These are phyloP conservation scores for Pegoplata infirma DNA, from an alignment of 2,888 invertebrate genomes.

Conservation along the genomic window DNA sequence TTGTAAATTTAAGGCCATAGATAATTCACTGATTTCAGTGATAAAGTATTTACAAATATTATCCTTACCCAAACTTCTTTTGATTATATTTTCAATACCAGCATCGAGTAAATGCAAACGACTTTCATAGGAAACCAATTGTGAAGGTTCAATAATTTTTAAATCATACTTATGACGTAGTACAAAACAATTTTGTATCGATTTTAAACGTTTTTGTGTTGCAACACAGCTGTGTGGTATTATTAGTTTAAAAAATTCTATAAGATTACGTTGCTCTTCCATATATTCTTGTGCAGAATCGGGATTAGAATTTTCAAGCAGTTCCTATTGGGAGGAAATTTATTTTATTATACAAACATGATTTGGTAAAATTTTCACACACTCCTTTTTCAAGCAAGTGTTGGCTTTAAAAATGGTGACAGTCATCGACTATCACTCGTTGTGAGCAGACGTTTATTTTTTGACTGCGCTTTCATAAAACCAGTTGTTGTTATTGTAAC, in stretches of 20 bases:
- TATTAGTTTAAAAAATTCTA: constrained; percentile 74
- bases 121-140: constrained; percentile 65
- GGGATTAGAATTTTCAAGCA: constrained; percentile 66
- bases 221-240: constrained; percentile 63
- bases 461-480: too few species aligned
- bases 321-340: too few species aligned
- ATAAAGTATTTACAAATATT: constrained; percentile 70
- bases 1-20: constrained; percentile 68
- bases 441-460: too few species aligned
- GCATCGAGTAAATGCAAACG: constrained; percentile 67
- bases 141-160: constrained; percentile 60
- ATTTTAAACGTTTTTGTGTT: constrained; percentile 66
- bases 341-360: constrained; percentile 1
- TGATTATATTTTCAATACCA: constrained; percentile 70
- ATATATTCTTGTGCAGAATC: constrained; percentile 60
- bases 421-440: too few species aligned
- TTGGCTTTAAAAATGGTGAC: too few species aligned
- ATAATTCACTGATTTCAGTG: constrained; percentile 70
- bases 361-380: too few species aligned
- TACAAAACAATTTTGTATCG: constrained; percentile 70
- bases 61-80: constrained; percentile 66
- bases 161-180: constrained; percentile 70
- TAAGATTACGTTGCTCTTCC: constrained; percentile 68
- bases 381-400: too few species aligned
- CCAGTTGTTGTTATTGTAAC: too few species aligned